Base-by-base conservation (phyloP, 2,888 invertebrate species). In the Linyphia triangularis region DNA sequence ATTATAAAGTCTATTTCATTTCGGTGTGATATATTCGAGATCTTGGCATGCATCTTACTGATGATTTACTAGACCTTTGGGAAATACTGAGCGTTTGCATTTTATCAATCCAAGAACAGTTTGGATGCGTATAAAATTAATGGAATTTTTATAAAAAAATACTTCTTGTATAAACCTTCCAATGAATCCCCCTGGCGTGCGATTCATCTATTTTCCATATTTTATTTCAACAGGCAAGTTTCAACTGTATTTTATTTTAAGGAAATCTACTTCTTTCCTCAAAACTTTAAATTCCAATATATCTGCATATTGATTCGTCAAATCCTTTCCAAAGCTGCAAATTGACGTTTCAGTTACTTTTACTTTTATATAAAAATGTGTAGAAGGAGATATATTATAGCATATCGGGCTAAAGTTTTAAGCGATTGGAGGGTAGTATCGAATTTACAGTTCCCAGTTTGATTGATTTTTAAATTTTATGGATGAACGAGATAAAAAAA, bases 251-350 rank as follows among this genome's bases (percentile, higher is more conserved):
- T 65, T 65, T 65, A 65, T 65, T 65, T 28, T 30, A n/a, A 26
- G 30, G 33, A 19, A 61, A 7, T 61, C 61, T 61, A 61, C 22
- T 9, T 4, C 26, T 70, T 40, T 77, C 33, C 24, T 61, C 57
- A n/a, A n/a, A 30, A 57, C 19, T 77, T 61, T 77, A 61, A 33
- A 33, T n/a, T 33, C 61, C 22, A 19, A 28, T 61, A 61, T 59
- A 59, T 59, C 30, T 75, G 59, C 75, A 57, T 75, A 75, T 75
- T 26, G 75, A 77, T 77, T 73, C 61, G 26, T 30, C 28, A 73
- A 30, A 37, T 10, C 33, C 51, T 24, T 19, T 61, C 28, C 51
- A 28, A 24, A 22, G 19, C 70, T 22, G 9, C 22, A 19, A 77
- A 61, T 61, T 77, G 30, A 61, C 59, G 24, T n/a, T 61, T n/a